Base-by-base conservation (phyloP, 2,888 invertebrate species). In the Arctia plantaginis region DNA sequence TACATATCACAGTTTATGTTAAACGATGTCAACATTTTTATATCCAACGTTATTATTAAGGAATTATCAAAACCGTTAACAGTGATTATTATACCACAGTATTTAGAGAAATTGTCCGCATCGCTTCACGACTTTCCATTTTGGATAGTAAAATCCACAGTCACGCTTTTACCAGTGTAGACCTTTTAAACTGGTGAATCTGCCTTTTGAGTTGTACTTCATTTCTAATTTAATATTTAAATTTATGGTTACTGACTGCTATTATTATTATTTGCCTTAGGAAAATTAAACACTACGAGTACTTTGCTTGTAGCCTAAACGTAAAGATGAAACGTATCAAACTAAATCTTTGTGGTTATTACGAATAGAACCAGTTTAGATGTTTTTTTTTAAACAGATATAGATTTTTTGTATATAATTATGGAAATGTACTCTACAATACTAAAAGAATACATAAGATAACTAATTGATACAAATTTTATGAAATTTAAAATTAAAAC, bases 111-210 rank as follows among this genome's bases (percentile, higher is more conserved):
- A 85, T 80, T 77, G 77, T 75, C 79, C 76, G 78, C 75, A 76
- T 77, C 76, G 78, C 74, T 76, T 78, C 80, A 80, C 78, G 77
- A 86, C 86, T 87, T 87, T 87, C 86, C 80, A 84, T 82, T 87
- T 84, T 82, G 77, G 78, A 69, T 27, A 77, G 47, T 39, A 77
- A 73, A 79, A 73, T 72, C 70, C 74, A 77, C 73, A 72, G 87
- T 85, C 86, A 87, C 85, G 88, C 85, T 87, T 86, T 87, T 87
- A 85, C 85, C 71, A 74, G 77, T 80, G 78, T 27, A 71, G 62
- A 66, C n/a, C 51, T 30, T n/a, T 72, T 66, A 47, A 62, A 76
- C 69, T 83, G 77, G 76, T 83, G 84, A 82, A 78, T 77, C 74
- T 80, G 71, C 51, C 41, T 70, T 30, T 39, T 41, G 51, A 62